Evolutionary conservation across 2,113 vertebrate genomes (phyloP), one percentile per base, ranked within the genome.

Genomic region (Crotalus horridus): DNA sequence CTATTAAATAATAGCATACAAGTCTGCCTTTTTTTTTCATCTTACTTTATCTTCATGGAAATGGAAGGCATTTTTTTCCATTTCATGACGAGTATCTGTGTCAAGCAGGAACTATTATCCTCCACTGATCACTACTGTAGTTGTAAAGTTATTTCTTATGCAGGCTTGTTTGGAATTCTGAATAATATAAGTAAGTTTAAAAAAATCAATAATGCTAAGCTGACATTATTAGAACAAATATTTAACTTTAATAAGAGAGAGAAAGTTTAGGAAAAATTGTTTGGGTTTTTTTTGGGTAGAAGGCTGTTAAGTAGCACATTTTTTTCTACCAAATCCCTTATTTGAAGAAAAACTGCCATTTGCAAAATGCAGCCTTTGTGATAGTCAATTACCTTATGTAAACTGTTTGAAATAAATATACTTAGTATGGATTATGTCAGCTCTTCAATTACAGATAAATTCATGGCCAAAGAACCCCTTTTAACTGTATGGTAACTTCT

Each of bases 401-500:
- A 97, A 97, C 97, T 95, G 94, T 95, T 95, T 96, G 96, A 97
- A 97, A 98, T 97, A 97, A 97, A 98, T 58, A 53, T 96, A 97
- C 95, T 97, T 97, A 97, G 95, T 97, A 97, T 97, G 96, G 97
- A 98, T 98, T 98, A 97, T 98, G 96, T 97, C 97, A 98, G 96
- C 97, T 98, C 97, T 97, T 98, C 97, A 97, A 97, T 97, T 97
- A 98, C 96, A 94, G 97, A 97, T 96, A 97, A 98, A 98, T 97
- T 97, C 97, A 97, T 1, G 0, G 94, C 95, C 94, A 94, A 64
- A 97, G 97, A 97, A 97, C 96, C 95, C 96, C 97, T 97, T 98
- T 98, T 98, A 98, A 97, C 97, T 97, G 96, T 97, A 97, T 97
- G 96, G 96, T 96, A 96, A 97, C 96, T 96, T 94, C 94, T 95